Conservation (phyloP, 2,888 invertebrate species). For the Drosophila rellima region DNA sequence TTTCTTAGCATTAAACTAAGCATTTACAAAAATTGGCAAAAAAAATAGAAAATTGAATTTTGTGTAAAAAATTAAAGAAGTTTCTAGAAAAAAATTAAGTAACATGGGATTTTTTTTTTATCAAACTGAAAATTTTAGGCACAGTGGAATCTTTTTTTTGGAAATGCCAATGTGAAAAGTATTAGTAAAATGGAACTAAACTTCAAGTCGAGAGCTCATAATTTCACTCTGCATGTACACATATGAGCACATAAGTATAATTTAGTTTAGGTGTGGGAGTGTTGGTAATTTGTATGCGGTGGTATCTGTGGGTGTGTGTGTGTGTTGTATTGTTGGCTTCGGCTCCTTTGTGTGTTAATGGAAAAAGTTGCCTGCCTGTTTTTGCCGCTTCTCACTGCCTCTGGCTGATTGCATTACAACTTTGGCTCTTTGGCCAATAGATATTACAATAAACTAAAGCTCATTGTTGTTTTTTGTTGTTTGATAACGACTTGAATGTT, state of each 20-base stretch:
- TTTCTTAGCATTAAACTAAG: too few relatives aligned
- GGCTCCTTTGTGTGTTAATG: constrained; percentile 57
- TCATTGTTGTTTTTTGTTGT: constrained; percentile 43
- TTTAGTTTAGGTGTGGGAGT: background rate
- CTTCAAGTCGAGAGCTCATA: constrained; percentile 48
- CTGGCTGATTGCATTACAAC: constrained; percentile 59
- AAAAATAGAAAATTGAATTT: too few relatives aligned
- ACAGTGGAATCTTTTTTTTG: background rate
- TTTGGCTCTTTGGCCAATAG: constrained; percentile 47
- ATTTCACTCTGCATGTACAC: constrained; percentile 12
- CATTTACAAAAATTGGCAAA: too few relatives aligned
- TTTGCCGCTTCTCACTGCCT: constrained; percentile 25
- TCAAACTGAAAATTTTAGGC: too few relatives aligned
- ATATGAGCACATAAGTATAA: constrained; percentile 3
- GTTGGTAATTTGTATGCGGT: background rate
- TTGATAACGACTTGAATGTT: constrained; percentile 26
- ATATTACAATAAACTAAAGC: constrained; percentile 48
- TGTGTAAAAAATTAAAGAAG: too few relatives aligned
- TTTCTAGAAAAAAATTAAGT: too few relatives aligned
- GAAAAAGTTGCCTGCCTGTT: constrained; percentile 55
- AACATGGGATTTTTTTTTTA: too few relatives aligned
- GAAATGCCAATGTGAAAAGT: background rate
- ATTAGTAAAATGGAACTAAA: constrained; percentile 21
- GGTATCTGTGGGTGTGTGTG: constrained; percentile 3
- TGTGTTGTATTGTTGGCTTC: constrained; percentile 17